These are phyloP conservation scores for Hystrix cristata DNA, from an alignment of 2,113 vertebrate genomes.

Conservation along the genomic window DNA sequence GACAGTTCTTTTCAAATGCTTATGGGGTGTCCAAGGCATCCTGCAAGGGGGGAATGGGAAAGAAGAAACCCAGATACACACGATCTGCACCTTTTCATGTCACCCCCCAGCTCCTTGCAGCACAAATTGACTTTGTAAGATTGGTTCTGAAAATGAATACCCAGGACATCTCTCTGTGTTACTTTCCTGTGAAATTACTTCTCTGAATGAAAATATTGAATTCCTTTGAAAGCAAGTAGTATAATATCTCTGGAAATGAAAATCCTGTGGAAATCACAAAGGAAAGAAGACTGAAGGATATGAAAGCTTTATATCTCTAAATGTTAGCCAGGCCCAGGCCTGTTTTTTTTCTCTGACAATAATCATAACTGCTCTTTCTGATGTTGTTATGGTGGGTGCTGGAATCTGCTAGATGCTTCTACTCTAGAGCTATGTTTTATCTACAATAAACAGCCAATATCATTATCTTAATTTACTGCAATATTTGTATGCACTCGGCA, in stretches of 20 bases:
- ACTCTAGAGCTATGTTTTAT: conserved; percentile 83
- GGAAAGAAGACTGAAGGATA: conserved; percentile 86
- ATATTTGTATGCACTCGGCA: conserved; percentile 59
- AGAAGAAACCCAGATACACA: conserved; percentile 69
- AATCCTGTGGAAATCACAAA: conserved; percentile 89
- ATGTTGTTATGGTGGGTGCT: conserved; percentile 77
- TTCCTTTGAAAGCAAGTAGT: conserved; percentile 89
- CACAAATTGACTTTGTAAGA: conserved; percentile 88
- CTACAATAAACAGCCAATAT: conserved; percentile 81
- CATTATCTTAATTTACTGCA: conserved; percentile 82
- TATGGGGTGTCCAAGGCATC: conserved; percentile 67
- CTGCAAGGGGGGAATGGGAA: conserved; percentile 52
- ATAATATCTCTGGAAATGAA: conserved; percentile 89
- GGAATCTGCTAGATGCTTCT: conserved; percentile 83
- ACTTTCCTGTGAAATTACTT: conserved; percentile 91
- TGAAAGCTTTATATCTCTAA: conserved; percentile 87
- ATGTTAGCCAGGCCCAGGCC: conserved; percentile 83
- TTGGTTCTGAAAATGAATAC: conserved; percentile 88
- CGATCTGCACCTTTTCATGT: conserved; percentile 82
- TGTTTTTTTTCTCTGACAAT: conserved; percentile 84
- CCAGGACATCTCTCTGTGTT: conserved; percentile 86
- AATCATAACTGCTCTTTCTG: conserved; percentile 85
- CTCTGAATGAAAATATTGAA: conserved; percentile 90
- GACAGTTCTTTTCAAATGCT: conserved; percentile 78
- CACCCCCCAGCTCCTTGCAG: conserved; percentile 78